These are phyloP conservation scores for Calonectris borealis DNA, from an alignment of 2,113 vertebrate species.

Conservation along the genomic window DNA sequence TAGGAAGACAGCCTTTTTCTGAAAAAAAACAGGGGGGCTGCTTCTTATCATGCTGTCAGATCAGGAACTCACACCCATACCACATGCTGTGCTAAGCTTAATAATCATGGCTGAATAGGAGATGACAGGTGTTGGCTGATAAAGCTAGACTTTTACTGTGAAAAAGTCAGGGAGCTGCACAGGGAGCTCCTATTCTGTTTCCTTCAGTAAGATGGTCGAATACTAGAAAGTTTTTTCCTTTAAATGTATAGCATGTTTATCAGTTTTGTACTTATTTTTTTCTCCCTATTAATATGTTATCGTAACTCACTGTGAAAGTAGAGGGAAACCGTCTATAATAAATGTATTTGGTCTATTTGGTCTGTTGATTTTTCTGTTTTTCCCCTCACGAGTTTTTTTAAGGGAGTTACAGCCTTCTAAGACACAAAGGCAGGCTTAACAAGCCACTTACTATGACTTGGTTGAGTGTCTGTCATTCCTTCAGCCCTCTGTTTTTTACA, in stretches of 20 bases:
- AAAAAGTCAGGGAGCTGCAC: not conserved
- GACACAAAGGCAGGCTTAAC: not conserved
- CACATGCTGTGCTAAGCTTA: not conserved
- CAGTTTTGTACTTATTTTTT: not conserved
- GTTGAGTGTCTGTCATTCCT: not conserved
- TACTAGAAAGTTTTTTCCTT: not conserved
- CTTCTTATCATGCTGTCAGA: not conserved
- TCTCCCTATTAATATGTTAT: not conserved
- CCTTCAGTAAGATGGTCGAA: not conserved
- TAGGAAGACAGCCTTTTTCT: not conserved
- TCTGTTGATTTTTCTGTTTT: not conserved
- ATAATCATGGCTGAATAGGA: not conserved
- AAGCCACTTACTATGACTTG: not conserved
- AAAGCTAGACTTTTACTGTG: not conserved
- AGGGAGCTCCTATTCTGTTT: not conserved
- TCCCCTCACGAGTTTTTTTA: not conserved
- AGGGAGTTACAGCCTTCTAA: not conserved
- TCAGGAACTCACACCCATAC: not conserved
- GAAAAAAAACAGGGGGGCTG: not conserved
- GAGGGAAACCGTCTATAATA: not conserved
- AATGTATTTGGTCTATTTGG: not conserved
- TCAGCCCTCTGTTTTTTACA: not conserved
- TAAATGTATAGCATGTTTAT: not conserved
- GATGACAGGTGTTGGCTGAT: not conserved
- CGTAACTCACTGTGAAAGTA: not conserved